Conservation (phyloP, 2,888 invertebrate species). For the Pemphredon lugubris region DNA sequence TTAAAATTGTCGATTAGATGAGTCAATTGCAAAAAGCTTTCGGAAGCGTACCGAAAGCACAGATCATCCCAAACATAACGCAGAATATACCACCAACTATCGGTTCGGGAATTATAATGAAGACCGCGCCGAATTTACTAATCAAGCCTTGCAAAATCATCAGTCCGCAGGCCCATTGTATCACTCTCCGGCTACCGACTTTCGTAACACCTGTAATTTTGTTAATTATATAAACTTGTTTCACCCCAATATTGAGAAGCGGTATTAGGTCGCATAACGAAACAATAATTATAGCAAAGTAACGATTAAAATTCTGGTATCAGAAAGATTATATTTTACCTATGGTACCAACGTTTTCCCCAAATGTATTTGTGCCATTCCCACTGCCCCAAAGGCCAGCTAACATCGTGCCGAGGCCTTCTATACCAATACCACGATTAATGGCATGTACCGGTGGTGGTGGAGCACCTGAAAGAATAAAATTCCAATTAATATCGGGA, state of each 20-base stretch:
- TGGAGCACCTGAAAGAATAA: constrained; percentile 84
- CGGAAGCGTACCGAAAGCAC: constrained; percentile 85
- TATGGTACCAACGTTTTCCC: constrained; percentile 94
- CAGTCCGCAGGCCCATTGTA: constrained; percentile 88
- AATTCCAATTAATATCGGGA: neutral
- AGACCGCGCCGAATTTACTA: constrained; percentile 90
- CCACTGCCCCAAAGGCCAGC: constrained; percentile 94
- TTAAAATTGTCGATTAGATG: no score
- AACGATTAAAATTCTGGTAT: no score
- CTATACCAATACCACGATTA: constrained; percentile 92
- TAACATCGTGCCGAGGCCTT: constrained; percentile 91
- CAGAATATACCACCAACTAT: constrained; percentile 91
- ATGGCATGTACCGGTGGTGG: constrained; percentile 93
- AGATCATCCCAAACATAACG: constrained; percentile 92
- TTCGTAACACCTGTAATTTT: constrained; percentile 80
- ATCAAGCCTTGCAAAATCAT: constrained; percentile 90
- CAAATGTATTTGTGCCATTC: constrained; percentile 94
- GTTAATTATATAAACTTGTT: no score
- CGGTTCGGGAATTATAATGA: constrained; percentile 91
- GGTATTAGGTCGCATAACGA: no score
- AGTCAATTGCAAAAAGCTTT: neutral
- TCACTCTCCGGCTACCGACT: constrained; percentile 90
- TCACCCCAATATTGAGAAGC: no score
- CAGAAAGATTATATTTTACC: constrained; percentile 81
- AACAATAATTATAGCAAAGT: no score